Conservation (phyloP, 2,113 vertebrate species). For the Callocephalon fimbriatum region DNA sequence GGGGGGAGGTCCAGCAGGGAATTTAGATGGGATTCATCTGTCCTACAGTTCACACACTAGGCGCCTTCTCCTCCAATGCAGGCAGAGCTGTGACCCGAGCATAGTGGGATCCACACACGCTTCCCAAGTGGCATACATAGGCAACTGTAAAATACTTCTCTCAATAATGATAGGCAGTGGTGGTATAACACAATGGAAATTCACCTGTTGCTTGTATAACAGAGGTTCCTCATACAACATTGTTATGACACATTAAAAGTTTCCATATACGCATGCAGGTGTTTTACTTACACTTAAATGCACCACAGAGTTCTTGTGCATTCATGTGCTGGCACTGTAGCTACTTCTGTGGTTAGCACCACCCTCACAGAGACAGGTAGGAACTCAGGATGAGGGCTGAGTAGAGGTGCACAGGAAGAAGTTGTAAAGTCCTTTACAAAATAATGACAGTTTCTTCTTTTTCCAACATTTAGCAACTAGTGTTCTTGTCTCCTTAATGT, state of each 20-base stretch:
- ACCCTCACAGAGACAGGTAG: not conserved
- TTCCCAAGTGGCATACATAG: not conserved
- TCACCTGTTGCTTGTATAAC: not conserved
- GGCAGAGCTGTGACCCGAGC: not conserved
- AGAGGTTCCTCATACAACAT: not conserved
- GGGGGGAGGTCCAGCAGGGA: not conserved
- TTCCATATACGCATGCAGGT: accelerated
- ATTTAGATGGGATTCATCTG: not conserved
- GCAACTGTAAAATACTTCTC: not conserved
- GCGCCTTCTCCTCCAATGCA: not conserved
- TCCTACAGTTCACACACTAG: not conserved
- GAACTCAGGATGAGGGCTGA: not conserved
- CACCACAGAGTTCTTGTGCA: not conserved
- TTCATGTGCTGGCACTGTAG: not conserved
- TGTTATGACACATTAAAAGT: not conserved
- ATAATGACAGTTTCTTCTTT: not conserved
- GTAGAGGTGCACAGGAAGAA: not conserved
- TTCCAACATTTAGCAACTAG: not conserved
- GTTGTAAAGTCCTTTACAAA: not conserved
- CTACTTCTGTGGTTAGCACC: not conserved
- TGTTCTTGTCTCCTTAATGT: not conserved
- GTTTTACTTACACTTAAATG: not conserved
- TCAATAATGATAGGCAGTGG: not conserved
- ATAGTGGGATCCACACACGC: not conserved
- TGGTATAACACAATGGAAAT: not conserved